These are phyloP conservation scores for Phoeniculus purpureus DNA, from an alignment of 2,797 vertebrate species.

Conservation along the genomic window DNA sequence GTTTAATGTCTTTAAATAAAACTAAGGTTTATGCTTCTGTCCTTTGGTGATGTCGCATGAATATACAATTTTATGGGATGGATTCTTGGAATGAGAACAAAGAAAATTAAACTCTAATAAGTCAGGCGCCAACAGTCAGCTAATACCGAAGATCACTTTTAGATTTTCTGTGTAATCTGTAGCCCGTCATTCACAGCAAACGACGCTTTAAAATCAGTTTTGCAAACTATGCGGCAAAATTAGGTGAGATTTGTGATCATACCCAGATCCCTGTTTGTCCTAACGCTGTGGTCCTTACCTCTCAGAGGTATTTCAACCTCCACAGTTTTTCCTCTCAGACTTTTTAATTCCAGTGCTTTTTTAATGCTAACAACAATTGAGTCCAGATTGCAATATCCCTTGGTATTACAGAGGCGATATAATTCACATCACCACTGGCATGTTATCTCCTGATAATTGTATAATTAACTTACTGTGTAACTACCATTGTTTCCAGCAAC, in stretches of 20 bases:
- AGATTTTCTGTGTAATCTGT: not conserved
- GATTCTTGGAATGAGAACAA: not conserved
- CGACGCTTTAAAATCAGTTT: not conserved
- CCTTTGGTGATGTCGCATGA: not conserved
- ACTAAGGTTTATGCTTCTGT: not conserved
- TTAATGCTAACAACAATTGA: not conserved
- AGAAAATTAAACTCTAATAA: not conserved
- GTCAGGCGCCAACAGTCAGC: not conserved
- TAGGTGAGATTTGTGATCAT: not conserved
- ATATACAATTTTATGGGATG: not conserved
- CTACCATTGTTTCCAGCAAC: not conserved
- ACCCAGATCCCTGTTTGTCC: fast-evolving
- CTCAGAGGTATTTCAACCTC: not conserved
- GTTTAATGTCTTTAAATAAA: not conserved
- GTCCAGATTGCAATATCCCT: not conserved
- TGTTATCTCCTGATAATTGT: not conserved
- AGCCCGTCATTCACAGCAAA: not conserved
- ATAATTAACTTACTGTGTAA: slow-evolving; percentile 21
- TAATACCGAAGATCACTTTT: not conserved
- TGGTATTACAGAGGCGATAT: not conserved
- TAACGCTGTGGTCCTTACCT: not conserved
- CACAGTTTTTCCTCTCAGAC: not conserved
- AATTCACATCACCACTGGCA: not conserved
- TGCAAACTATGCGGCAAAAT: not conserved
- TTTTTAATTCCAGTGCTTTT: not conserved